phyloP scores from a whole-genome alignment of 2,113 vertebrate species.

The Hypomesus transpacificus region DNA sequence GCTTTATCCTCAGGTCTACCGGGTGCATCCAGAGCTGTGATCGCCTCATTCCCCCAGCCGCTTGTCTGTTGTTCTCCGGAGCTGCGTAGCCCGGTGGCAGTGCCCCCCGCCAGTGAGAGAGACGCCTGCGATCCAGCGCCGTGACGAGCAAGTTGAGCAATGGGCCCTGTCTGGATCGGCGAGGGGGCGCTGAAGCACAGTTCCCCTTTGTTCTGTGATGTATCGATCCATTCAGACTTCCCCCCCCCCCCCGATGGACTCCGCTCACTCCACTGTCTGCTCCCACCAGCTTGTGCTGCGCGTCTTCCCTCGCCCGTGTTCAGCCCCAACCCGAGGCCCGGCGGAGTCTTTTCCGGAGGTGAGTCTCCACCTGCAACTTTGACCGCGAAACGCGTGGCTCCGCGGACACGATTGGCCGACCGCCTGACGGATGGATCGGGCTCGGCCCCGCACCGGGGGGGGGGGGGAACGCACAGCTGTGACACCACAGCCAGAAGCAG shows the following conservation, averaged over 20 bases:
- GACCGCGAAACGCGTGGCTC: no score
- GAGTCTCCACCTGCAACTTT: no score
- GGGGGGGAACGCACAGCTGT: no score
- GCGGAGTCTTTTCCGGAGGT: no score
- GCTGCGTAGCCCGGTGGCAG: neutral
- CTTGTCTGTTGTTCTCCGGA: constrained; percentile 40
- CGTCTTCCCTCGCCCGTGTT: no score
- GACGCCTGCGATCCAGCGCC: constrained; percentile 52
- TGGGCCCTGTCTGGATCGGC: constrained; percentile 54
- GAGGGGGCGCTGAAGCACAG: constrained; percentile 57
- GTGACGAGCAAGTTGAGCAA: constrained; percentile 62
- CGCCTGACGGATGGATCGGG: no score
- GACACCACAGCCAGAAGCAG: no score
- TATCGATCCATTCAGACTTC: constrained; percentile 64
- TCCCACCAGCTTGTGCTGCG: constrained; percentile 13
- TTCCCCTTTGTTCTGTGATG: constrained; percentile 37
- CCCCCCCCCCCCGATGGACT: constrained; percentile 40
- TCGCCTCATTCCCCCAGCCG: constrained; percentile 31
- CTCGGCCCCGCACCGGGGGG: no score
- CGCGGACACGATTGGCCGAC: no score
- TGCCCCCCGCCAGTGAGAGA: constrained; percentile 45
- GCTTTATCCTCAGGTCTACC: no score
- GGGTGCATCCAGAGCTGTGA: no score
- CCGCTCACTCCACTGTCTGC: constrained; percentile 44
- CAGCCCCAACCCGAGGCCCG: no score